phyloP scores from a whole-genome alignment of 92 coral and sea anemone genomes.

The Bergia sp. region DNA sequence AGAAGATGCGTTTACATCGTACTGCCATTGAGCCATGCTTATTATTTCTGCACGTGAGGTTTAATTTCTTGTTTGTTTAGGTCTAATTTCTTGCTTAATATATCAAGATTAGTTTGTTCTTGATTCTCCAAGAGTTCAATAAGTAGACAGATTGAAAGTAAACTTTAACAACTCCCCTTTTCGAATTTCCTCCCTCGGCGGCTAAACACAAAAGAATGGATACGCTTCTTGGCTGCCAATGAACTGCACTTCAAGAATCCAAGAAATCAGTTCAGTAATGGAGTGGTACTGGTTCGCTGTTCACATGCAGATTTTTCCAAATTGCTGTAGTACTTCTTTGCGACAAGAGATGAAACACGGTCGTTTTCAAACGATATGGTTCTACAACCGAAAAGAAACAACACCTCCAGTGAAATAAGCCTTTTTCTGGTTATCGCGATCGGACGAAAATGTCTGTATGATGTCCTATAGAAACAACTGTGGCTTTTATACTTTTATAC shows the following conservation, averaged over 20 bases:
- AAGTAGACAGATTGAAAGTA: too few species aligned
- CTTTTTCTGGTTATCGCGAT: neutral
- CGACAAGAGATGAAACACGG: neutral
- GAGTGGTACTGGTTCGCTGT: neutral
- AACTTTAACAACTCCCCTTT: too few species aligned
- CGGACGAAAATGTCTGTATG: conserved; percentile 18
- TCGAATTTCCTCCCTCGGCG: neutral
- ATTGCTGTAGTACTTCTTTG: neutral
- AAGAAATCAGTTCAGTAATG: conserved; percentile 2
- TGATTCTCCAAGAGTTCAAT: neutral
- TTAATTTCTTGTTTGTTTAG: neutral
- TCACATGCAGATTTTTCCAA: neutral
- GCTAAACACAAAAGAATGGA: neutral
- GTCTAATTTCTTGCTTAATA: neutral
- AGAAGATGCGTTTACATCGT: neutral
- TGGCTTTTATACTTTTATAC: conserved; percentile 21
- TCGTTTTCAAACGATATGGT: neutral
- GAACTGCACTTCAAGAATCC: neutral
- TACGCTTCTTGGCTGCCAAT: neutral
- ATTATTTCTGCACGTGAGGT: neutral
- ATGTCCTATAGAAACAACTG: neutral
- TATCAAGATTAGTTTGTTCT: neutral
- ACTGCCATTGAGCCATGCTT: conserved; percentile 9
- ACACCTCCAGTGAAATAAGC: neutral
- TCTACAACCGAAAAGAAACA: neutral